Percentiles rank a stretch among this genome's conserved stretches.
These are phyloP conservation scores for Sphenodon punctatus DNA, from an alignment of 2,797 vertebrate species.

Conservation along the genomic window DNA sequence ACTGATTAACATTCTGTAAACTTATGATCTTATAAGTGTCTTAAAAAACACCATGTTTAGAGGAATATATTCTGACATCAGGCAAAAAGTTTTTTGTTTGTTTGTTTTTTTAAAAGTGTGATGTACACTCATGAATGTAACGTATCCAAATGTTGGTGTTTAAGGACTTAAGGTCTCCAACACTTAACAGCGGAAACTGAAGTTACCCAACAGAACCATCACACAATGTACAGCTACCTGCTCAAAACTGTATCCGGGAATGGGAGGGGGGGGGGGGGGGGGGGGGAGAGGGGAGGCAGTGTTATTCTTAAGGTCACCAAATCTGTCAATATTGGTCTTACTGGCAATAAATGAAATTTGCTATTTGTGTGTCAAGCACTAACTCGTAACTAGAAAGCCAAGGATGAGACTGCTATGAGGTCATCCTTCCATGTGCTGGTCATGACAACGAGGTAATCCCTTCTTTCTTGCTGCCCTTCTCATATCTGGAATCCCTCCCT, in stretches of 20 bases:
- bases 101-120: too few species aligned
- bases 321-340: neutral
- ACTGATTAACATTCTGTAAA: neutral
- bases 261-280: neutral
- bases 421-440: neutral
- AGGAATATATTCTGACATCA: neutral
- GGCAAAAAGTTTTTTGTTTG: neutral
- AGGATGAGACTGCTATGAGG: neutral
- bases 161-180: neutral
- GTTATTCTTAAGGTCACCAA: neutral
- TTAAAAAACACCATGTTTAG: neutral
- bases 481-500: too few species aligned
- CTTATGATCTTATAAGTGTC: neutral
- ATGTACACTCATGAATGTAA: too few species aligned
- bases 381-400: neutral
- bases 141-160: neutral
- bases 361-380: neutral
- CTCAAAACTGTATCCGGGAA: neutral
- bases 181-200: neutral
- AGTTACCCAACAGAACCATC: neutral
- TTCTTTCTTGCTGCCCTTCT: too few species aligned
- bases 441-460: neutral
- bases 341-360: neutral
- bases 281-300: neutral
- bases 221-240: neutral